A percentile compares a stretch with the other conserved stretches of the same genome.
Conservation (phyloP, 1,140 invertebrate genomes). For the Penaeus indicus region DNA sequence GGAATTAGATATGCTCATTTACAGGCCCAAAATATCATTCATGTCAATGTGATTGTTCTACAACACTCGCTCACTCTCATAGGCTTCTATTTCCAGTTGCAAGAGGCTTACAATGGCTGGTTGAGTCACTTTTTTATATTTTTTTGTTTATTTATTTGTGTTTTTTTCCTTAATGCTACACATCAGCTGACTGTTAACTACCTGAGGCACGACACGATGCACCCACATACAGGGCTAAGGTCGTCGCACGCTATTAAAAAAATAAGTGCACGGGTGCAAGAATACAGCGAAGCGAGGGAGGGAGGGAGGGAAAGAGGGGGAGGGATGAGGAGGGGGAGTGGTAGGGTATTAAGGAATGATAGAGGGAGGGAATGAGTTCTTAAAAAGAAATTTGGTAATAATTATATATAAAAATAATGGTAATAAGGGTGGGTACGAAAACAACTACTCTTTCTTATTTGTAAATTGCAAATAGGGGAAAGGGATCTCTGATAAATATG, state of each 20-base stretch:
- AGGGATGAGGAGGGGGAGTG: background rate
- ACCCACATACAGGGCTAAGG: conserved; percentile 23
- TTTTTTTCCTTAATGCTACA: conserved; percentile 42
- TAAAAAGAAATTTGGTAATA: too few relatives aligned
- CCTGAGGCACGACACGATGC: conserved; percentile 32
- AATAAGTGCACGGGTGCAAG: conserved; percentile 49
- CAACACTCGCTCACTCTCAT: too few relatives aligned
- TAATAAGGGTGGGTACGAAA: too few relatives aligned
- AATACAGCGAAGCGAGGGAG: background rate
- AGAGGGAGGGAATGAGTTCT: too few relatives aligned
- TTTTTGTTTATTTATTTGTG: too few relatives aligned
- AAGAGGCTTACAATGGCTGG: conserved; percentile 27
- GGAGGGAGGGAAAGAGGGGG: background rate
- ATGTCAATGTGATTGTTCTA: background rate
- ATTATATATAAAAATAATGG: too few relatives aligned
- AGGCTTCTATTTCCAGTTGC: background rate
- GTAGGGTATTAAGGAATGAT: background rate
- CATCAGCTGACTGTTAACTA: conserved; percentile 44
- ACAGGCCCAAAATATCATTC: background rate
- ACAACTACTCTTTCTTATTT: too few relatives aligned
- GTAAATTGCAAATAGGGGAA: too few relatives aligned
- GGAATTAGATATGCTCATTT: background rate
- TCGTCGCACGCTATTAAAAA: conserved; percentile 46
- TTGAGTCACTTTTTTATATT: conserved; percentile 8
- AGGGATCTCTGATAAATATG: too few relatives aligned